Evolutionary conservation across 2,113 vertebrate genomes (phyloP), one percentile per base, ranked within the genome.

Genomic region (Ctenodactylus gundi): DNA sequence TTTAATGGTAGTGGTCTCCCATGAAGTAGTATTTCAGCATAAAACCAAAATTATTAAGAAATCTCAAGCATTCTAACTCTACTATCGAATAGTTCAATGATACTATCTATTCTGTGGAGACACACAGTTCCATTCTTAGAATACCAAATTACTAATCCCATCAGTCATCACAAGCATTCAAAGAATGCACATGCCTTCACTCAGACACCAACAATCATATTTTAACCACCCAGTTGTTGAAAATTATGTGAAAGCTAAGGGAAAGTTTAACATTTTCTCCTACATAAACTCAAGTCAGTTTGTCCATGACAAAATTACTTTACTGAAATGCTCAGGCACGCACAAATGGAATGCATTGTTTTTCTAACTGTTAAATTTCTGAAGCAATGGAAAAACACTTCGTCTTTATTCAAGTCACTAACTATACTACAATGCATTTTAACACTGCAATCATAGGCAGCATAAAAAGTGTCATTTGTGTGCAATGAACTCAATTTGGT

Each of bases 111-210:
- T 97, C 93, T 92, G 68, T 95, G 88, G 85, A 91, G 75, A 96
- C 96, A 97, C 81, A 98, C 94, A 97, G 94, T 88, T 94, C 96
- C 95, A 98, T 98, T 98, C 97, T 97, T 98, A 97, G 96, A 97
- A 97, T 98, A 97, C 92, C 90, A 96, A 96, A 98, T 98, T 97
- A 98, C 98, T 98, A 98, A 98, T 97, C 96, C 97, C 84, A 92
- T 92, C 91, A 98, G 97, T 88, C 93, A 99, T 98, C 92, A 95
- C 93, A 98, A 97, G 87, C 89, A 98, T 98, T 98, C 98, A 81
- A 98, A 97, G 98, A 98, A 99, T 99, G 98, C 67, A 96, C 96
- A 94, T 96, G 98, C 98, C 98, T 97, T 98, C 97, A 86, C 93
- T 97, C 85, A 92, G 83, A 96, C 96, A 92, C 88, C 88, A 87